These are phyloP conservation scores for Ochotona curzoniae DNA, from an alignment of 2,113 vertebrate genomes.

Conservation along the genomic window DNA sequence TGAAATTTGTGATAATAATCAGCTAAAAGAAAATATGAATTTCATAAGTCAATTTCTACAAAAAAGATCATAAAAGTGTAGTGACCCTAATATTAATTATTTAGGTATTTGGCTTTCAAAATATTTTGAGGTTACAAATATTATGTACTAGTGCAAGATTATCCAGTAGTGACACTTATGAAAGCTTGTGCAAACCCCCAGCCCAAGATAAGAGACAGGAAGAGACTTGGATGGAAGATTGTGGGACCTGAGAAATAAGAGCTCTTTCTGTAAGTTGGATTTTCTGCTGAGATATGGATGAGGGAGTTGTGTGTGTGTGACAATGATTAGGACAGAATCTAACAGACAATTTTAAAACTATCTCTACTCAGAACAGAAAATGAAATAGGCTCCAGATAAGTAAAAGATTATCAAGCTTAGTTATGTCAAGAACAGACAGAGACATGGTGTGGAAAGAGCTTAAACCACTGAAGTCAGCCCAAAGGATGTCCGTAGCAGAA, in stretches of 20 bases:
- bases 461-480: neutral
- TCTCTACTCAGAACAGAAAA: neutral
- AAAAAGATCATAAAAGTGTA: neutral
- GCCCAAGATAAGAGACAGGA: neutral
- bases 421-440: conserved; percentile 54
- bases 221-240: neutral
- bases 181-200: neutral
- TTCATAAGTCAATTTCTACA: neutral
- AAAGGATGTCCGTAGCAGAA: neutral
- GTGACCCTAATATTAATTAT: neutral
- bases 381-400: conserved; percentile 62
- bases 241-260: neutral
- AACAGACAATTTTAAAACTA: conserved; percentile 46
- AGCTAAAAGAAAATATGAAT: neutral
- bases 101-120: neutral
- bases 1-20: no score
- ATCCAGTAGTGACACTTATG: no score
- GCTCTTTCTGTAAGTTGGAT: neutral
- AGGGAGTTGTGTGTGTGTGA: neutral
- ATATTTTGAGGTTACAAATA: neutral
- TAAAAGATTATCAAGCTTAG: conserved; percentile 52
- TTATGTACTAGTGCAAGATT: neutral
- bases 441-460: conserved; percentile 36
- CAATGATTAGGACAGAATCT: conserved; percentile 39
- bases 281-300: conserved; percentile 1